Conservation (phyloP, 2,113 vertebrate species). For the Meles meles region DNA sequence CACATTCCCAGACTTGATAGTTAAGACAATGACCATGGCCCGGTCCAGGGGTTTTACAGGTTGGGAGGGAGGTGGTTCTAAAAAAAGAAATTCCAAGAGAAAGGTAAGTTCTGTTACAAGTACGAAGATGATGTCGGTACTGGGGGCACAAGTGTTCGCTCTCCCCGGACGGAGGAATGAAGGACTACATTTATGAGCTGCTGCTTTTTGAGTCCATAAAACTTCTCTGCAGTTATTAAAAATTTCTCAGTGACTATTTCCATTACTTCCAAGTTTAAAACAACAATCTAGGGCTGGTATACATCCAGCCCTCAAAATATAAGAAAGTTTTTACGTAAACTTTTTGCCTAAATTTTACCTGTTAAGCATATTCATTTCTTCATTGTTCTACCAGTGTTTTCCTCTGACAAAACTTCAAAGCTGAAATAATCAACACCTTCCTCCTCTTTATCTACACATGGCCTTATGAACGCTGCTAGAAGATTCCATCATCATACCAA, state of each 20-base stretch:
- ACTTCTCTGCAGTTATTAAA: background rate
- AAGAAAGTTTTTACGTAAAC: background rate
- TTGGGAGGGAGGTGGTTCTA: background rate
- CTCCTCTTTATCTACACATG: background rate
- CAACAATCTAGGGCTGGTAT: background rate
- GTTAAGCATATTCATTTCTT: background rate
- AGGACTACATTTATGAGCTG: background rate
- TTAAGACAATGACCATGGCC: background rate
- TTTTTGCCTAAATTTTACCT: background rate
- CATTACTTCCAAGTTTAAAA: background rate
- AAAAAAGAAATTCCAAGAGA: background rate
- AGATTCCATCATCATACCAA: background rate
- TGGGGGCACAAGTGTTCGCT: rapidly evolving
- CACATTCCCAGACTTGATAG: background rate
- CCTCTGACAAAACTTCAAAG: background rate
- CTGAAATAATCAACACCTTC: background rate
- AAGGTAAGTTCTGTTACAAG: background rate
- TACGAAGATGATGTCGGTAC: background rate
- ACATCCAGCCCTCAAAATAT: background rate
- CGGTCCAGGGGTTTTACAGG: background rate
- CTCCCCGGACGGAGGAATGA: background rate
- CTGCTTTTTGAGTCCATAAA: background rate
- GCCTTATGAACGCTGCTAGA: background rate
- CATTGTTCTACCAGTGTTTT: background rate
- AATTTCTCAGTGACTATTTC: background rate